These are phyloP conservation scores for Cephalotes varians DNA, from an alignment of 2,888 invertebrate genomes.

Conservation along the genomic window DNA sequence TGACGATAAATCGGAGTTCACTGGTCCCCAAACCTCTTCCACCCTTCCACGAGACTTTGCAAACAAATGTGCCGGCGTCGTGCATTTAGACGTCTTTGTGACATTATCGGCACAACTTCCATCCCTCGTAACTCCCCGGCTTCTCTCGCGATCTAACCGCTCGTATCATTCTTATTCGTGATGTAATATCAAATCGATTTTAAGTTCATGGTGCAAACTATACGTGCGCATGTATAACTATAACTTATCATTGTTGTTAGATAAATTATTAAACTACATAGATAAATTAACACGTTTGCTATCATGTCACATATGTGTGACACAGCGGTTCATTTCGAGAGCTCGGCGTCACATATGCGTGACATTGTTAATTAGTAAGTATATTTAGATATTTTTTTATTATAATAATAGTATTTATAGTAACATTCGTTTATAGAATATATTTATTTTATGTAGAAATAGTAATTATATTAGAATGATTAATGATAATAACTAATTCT, in stretches of 20 bases:
- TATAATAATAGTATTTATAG: no score
- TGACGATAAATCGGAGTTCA: constrained; percentile 59
- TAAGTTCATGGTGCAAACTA: constrained; percentile 11
- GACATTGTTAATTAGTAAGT: no score
- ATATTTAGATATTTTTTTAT: no score
- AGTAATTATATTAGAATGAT: no score
- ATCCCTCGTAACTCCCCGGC: constrained; percentile 46
- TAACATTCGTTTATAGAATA: no score
- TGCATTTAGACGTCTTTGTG: constrained; percentile 70
- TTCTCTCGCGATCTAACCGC: constrained; percentile 24
- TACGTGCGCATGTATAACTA: neutral
- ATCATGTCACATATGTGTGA: no score
- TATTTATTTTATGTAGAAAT: no score
- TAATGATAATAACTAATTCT: no score
- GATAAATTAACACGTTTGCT: no score
- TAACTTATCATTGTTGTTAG: constrained; percentile 5
- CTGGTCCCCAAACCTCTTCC: constrained; percentile 19
- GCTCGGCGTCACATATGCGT: no score
- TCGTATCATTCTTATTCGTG: neutral
- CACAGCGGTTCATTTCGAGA: no score
- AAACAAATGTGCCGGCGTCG: constrained; percentile 70
- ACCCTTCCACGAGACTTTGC: constrained; percentile 58
- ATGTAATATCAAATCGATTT: constrained; percentile 31
- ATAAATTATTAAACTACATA: no score
- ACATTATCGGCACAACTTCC: constrained; percentile 67